Evolutionary conservation across 2,113 vertebrate genomes (phyloP), one percentile per base, ranked within the genome.

Genomic region (Bufo gargarizans): DNA sequence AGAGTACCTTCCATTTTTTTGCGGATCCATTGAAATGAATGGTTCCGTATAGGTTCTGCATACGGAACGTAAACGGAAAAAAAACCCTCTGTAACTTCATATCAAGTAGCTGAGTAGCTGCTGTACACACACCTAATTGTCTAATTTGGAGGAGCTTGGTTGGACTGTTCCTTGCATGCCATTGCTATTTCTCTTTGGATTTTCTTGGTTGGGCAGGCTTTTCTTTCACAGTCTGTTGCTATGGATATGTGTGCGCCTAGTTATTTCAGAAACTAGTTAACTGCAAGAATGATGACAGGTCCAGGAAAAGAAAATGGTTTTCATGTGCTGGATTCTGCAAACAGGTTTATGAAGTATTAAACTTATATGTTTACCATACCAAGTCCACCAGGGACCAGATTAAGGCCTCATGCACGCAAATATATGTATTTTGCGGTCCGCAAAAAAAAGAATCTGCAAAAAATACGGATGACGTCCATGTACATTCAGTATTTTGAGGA

Each of bases 191-290:
- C 65, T 69, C 2, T 69, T 47, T 58, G 65, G 50, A 47, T 80
- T 87, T 72, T 22, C 61, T 71, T 87, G 16, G 63, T 81, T 79
- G 71, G 63, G 86, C 63, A 58, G 33, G 43, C 63, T 72, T 87
- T 71, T 58, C 49, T 81, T 81, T 55, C 17, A 69, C 77, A n/a
- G 63, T 87, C 77, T 81, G 86, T 87, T 87, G 86, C 86, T 71
- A 87, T 87, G 86, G 86, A 80, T 87, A 87, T 87, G 63, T 81
- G 77, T 58, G 77, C n/a, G 50, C 77, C 78, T 81, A 87, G 77
- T 87, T 87, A 87, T 87, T 87, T 87, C 77, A 81, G 77, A 81
- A 87, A 58, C 63, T 59, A 81, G 86, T 87, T 87, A 81, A 81
- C 86, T 81, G 77, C 9, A 69, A 65, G 17, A 67, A 56, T 81